Evolutionary conservation across 2,113 vertebrate species (phyloP).

Genomic region (Isichthys henryi): DNA sequence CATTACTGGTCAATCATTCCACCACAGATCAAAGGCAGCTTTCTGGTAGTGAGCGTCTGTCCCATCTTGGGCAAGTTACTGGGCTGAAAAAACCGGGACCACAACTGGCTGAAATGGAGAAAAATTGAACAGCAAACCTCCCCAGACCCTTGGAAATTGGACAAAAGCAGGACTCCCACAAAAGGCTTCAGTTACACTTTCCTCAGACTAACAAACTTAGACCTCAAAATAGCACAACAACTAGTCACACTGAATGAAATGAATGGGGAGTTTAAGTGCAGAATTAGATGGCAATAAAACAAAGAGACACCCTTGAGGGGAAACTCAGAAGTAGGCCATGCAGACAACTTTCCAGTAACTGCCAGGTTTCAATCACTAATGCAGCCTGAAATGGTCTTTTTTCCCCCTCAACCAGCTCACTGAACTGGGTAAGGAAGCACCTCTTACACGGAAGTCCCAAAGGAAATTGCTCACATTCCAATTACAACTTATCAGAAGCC

Average conservation of each 20-base stretch:
- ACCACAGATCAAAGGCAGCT: conserved; percentile 24
- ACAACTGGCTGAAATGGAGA: neutral
- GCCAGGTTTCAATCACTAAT: neutral
- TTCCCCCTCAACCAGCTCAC: neutral
- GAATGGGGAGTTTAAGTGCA: neutral
- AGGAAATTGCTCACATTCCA: conserved; percentile 58
- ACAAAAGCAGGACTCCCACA: neutral
- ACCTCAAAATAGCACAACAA: neutral
- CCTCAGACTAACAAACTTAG: neutral
- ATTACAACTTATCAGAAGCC: conserved; percentile 41
- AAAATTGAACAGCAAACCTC: neutral
- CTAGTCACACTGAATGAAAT: neutral
- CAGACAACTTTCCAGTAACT: neutral
- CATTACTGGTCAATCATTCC: conserved; percentile 22
- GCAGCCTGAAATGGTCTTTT: neutral
- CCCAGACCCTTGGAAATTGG: neutral
- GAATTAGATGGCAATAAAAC: neutral
- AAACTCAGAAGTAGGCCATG: neutral
- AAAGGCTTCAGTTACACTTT: neutral
- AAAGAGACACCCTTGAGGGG: neutral
- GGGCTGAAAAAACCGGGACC: neutral
- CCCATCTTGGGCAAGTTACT: too few species aligned
- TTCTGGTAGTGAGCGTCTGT: conserved; percentile 31
- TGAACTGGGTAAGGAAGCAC: neutral
- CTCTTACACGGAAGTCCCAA: conserved; percentile 38